Conservation (phyloP, 23 tunicate species). For the Ascidia mentula region DNA sequence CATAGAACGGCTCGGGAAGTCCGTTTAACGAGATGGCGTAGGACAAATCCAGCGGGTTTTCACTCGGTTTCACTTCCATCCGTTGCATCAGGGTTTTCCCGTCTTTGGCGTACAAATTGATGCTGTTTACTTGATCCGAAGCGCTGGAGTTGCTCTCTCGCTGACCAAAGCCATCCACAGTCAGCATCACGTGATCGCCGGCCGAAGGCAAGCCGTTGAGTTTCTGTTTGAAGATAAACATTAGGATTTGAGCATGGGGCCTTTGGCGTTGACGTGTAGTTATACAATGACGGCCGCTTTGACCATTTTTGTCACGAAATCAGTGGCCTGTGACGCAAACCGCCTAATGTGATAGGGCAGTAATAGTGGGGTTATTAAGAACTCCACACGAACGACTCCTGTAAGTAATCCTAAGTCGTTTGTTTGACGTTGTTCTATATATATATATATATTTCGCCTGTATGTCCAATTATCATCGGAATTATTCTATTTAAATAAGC, state of each 20-base stretch:
- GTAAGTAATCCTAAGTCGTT: too few relatives aligned
- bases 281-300: too few relatives aligned
- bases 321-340: too few relatives aligned
- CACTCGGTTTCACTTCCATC: not conserved
- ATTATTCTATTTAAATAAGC: too few relatives aligned
- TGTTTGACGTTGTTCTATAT: too few relatives aligned
- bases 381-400: too few relatives aligned
- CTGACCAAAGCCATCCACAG: conserved; percentile 31
- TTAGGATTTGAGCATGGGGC: not conserved
- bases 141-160: not conserved
- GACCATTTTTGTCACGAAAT: too few relatives aligned
- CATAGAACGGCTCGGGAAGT: conserved; percentile 26
- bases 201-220: conserved; percentile 43
- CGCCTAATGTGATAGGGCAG: too few relatives aligned
- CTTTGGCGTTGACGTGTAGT: too few relatives aligned
- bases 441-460: too few relatives aligned
- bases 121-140: not conserved
- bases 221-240: conserved; percentile 12
- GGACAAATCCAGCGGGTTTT: not conserved
- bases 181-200: conserved; percentile 1
- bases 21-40: not conserved
- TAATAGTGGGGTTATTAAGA: too few relatives aligned
- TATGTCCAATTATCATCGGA: too few relatives aligned
- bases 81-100: conserved; percentile 29
- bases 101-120: conserved; percentile 20